Conservation (phyloP, 2,113 vertebrate species). For the Pseudopodoces humilis region DNA sequence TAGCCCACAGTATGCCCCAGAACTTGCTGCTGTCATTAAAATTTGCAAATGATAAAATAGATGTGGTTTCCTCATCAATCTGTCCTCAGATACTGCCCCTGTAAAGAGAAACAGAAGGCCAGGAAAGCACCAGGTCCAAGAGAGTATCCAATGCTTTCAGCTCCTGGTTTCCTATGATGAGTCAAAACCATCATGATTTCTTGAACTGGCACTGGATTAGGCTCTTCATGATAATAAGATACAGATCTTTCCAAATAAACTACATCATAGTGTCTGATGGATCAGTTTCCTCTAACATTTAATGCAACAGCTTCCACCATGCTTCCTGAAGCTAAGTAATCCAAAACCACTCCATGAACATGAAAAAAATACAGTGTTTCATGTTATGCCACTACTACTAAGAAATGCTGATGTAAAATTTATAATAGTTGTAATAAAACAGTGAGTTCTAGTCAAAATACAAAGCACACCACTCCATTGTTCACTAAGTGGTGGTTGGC, state of each 20-base stretch:
- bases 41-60: background rate
- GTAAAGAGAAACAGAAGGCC: background rate
- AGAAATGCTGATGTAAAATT: background rate
- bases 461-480: background rate
- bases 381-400: background rate
- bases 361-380: background rate
- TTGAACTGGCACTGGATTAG: background rate
- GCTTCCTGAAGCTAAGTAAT: background rate
- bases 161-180: background rate
- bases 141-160: background rate
- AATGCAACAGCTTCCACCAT: background rate
- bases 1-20: background rate
- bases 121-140: background rate
- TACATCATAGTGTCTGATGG: background rate
- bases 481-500: background rate
- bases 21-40: background rate
- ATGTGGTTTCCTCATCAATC: background rate
- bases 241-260: background rate
- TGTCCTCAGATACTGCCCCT: background rate
- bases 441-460: background rate
- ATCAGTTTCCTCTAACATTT: background rate
- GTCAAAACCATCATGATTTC: background rate
- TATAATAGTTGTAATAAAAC: background rate
- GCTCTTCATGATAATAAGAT: background rate
- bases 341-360: background rate